Percentiles rank a stretch among this genome's conserved stretches.
These are phyloP conservation scores for Dinoponera quadriceps DNA, from an alignment of 1,140 invertebrate genomes.

Conservation along the genomic window DNA sequence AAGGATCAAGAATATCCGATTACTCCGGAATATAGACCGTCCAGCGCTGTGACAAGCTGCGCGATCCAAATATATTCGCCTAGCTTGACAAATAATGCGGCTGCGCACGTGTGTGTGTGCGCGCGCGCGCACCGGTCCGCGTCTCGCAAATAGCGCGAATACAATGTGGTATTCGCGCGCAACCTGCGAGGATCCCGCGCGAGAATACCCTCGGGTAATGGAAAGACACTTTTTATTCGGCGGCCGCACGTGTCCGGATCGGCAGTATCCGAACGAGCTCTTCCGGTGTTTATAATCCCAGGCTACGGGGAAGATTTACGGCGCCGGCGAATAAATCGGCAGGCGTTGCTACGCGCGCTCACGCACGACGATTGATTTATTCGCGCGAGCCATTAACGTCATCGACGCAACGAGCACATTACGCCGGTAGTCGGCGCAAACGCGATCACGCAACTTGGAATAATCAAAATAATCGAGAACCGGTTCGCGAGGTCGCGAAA, in stretches of 20 bases:
- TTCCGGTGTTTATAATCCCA: conserved; percentile 3
- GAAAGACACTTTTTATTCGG: conserved; percentile 9
- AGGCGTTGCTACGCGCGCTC: no score
- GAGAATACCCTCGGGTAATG: neutral
- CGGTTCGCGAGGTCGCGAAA: neutral
- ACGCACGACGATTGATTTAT: neutral
- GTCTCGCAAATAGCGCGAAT: neutral
- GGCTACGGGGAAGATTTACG: neutral
- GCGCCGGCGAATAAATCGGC: neutral
- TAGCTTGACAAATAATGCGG: conserved; percentile 29
- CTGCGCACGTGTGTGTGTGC: neutral
- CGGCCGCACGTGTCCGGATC: neutral
- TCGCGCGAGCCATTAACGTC: neutral
- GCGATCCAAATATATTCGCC: conserved; percentile 34
- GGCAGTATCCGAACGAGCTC: neutral
- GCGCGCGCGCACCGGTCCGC: neutral
- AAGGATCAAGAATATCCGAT: conserved; percentile 53
- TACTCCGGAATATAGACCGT: conserved; percentile 17
- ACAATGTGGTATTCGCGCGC: conserved; percentile 18
- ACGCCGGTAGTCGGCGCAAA: no score
- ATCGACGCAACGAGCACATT: neutral
- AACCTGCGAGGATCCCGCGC: neutral
- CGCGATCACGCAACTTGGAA: no score
- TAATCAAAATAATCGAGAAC: no score
- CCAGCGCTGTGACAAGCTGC: conserved; percentile 8